Evolutionary conservation across 2,113 vertebrate species (phyloP).

Genomic region (Antigone vipio): DNA sequence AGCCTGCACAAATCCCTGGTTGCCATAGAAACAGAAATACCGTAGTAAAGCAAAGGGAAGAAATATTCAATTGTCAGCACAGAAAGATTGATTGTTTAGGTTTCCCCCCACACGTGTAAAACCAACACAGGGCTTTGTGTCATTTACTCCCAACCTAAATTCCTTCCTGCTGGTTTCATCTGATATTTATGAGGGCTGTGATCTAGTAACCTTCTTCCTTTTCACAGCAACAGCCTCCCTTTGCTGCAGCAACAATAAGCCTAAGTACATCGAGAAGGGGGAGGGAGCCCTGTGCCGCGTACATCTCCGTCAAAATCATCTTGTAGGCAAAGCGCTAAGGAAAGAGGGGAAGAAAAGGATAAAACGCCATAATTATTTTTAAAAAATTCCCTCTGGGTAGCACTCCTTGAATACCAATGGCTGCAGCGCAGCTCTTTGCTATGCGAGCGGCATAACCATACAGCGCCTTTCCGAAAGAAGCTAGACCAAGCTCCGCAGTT

Average conservation of each 20-base stretch:
- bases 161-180: slow-evolving; percentile 47
- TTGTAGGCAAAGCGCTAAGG: neutral
- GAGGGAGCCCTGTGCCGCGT: rapidly evolving
- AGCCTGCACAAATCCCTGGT: slow-evolving; percentile 69
- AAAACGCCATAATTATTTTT: neutral
- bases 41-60: slow-evolving; percentile 52
- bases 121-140: slow-evolving; percentile 56
- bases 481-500: neutral
- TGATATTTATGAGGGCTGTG: slow-evolving; percentile 59
- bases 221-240: neutral
- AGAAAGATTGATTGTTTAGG: slow-evolving; percentile 64
- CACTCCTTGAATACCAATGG: neutral
- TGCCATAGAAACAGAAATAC: slow-evolving; percentile 77
- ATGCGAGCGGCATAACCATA: neutral
- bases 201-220: neutral
- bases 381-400: neutral
- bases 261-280: neutral
- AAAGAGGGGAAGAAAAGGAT: neutral
- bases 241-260: slow-evolving; percentile 3
- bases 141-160: slow-evolving; percentile 65
- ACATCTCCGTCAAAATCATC: neutral
- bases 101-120: neutral
- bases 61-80: slow-evolving; percentile 70
- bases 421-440: neutral
- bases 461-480: neutral